Percentiles rank a stretch among this genome's conserved stretches.
Conservation (phyloP, 2,888 invertebrate species). For the Galeopsomyia nigrocyanea region DNA sequence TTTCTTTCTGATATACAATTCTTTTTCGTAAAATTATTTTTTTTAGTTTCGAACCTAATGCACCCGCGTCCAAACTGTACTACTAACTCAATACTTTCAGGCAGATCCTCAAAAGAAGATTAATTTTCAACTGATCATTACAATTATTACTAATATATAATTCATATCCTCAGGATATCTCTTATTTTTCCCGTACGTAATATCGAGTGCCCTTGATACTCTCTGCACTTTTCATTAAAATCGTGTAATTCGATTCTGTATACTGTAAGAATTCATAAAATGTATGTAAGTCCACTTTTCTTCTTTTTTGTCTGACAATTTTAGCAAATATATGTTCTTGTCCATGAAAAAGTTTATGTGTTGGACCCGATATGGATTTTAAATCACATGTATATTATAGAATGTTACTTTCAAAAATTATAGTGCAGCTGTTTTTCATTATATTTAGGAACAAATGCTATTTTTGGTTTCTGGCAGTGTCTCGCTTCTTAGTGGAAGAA, state of each 20-base stretch:
- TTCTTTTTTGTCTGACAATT: conserved; percentile 14
- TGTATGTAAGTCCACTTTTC: background rate
- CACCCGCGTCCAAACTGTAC: conserved; percentile 23
- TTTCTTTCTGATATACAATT: conserved; percentile 19
- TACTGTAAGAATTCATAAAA: conserved; percentile 25
- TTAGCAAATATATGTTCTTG: conserved; percentile 16
- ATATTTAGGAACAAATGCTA: conserved; percentile 37
- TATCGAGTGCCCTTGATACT: conserved; percentile 44
- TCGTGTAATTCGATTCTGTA: conserved; percentile 24
- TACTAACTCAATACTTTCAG: conserved; percentile 34
- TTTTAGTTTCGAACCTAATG: conserved; percentile 10
- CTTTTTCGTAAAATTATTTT: conserved; percentile 3
- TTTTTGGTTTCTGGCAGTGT: conserved; percentile 43
- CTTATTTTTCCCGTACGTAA: conserved; percentile 19
- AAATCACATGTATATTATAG: conserved; percentile 24
- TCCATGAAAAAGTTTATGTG: conserved; percentile 23
- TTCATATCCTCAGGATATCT: conserved; percentile 26
- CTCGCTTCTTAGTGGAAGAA: conserved; percentile 29
- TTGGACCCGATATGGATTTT: conserved; percentile 36
- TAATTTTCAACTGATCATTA: conserved; percentile 7
- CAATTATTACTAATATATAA: conserved; percentile 6
- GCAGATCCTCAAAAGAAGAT: conserved; percentile 21
- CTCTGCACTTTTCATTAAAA: conserved; percentile 32
- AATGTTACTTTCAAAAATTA: conserved; percentile 32
- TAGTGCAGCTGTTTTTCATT: conserved; percentile 21